Base-by-base conservation (phyloP, 2,113 vertebrate species). In the Cochlearius cochlearius region DNA sequence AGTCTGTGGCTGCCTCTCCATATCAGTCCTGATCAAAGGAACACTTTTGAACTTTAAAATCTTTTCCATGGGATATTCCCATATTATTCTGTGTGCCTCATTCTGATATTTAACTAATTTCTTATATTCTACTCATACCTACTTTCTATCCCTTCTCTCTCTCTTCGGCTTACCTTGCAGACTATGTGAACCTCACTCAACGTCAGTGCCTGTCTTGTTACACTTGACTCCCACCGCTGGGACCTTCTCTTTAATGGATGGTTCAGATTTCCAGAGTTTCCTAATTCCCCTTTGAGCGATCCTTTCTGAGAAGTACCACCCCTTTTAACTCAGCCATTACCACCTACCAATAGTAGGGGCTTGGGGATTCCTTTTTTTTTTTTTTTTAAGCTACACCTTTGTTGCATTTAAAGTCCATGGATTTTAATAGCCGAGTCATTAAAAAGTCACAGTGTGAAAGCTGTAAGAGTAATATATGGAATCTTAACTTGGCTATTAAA, bases 361-460 rank as follows among this genome's bases (percentile, higher is more conserved):
- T 76, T 67, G 9, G 82, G 62, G 29, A 64, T 60, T 82, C 12
- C 38, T 58, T 55, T 27, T 52, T 29, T 83, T 87, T 88, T 87
- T 88, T 83, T 88, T 86, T 62, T 56, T n/a, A 77, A 91, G 64
- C 39, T 84, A 66, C 56, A 36, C 25, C 41, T 95, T 88, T 64
- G 83, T 67, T 84, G 64, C 63, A 50, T 78, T 82, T 49, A 11
- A 96, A 88, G 43, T n/a, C 72, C 72, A 32, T 59, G 68, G 86
- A 71, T 92, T 94, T 91, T 94, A 92, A 91, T 34, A 92, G 72
- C 76, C 0, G 0, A 68, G 79, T 63, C 72, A 83, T 96, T 94
- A 94, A 86, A 66, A 76, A 94, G 72, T 77, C 88, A 56, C 79
- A 80, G 55, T 90, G 34, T 53, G 80, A 94, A 74, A 88, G 83